Base-by-base conservation (phyloP, 1,140 invertebrate genomes). In the Anastatus disparis region DNA sequence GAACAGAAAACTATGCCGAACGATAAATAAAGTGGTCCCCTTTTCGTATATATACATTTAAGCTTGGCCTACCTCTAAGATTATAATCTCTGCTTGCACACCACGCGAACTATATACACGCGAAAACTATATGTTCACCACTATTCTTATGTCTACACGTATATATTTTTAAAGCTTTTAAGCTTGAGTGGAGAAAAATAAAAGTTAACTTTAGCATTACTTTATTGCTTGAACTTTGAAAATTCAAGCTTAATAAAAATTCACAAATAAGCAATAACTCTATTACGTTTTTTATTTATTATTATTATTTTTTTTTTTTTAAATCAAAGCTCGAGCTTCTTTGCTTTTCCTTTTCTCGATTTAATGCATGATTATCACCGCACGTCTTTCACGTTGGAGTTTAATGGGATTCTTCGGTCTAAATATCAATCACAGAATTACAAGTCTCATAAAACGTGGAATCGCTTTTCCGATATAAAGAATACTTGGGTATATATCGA, bases 341-440 rank as follows among this genome's bases (percentile, higher is more conserved):
- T 0, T 22, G 10, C 22, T 40, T 59, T 31, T 2, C 17, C 17
- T 22, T 20, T 58, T 35, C 8, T 35, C 22, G 40, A 42, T n/a
- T n/a, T n/a, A n/a, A n/a, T n/a, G n/a, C 8, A 9, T 4, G 12
- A n/a, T 1, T n/a, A 42, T 42, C 40, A 10, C 17, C 46, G 6
- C 42, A 15, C n/a, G 42, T 9, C 42, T 44, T 15, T 3, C 17
- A 20, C 29, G 53, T 35, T 56, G 31, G 55, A 42, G 55, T 35
- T 17, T 42, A 58, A 40, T 42, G 38, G 55, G 40, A 58, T 40
- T 58, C 20, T 17, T 12, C 20, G 35, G 9, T 40, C 55, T 58
- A 58, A 58, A 58, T 58, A 24, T 58, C 38, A 26, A 40, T 58
- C 55, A 58, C 35, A 38, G 29, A 56, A 35, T 56, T 29, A 56